These are phyloP conservation scores for Philotrypesis tridentata DNA, from an alignment of 1,140 invertebrate genomes.

Conservation along the genomic window DNA sequence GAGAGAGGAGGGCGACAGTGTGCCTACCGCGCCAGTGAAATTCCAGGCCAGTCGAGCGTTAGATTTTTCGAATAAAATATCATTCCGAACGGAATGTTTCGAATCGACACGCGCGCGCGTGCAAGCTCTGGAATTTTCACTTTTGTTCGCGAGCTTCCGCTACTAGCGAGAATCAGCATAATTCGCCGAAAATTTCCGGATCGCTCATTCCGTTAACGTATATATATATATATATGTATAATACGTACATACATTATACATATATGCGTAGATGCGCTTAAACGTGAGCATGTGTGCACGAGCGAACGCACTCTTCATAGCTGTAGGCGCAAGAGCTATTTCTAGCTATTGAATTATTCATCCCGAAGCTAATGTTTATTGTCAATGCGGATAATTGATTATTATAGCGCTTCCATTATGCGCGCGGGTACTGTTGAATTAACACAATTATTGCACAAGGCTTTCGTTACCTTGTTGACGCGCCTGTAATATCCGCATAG, in stretches of 20 bases:
- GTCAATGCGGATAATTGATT: neutral
- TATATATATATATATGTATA: too few relatives aligned
- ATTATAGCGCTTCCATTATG: neutral
- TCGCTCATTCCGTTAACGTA: neutral
- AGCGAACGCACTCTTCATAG: neutral
- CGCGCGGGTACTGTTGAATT: neutral
- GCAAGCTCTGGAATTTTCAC: neutral
- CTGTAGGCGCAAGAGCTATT: neutral
- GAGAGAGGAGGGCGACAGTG: too few relatives aligned
- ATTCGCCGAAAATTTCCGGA: neutral
- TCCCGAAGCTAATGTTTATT: neutral
- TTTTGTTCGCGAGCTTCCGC: neutral
- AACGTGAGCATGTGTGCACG: too few relatives aligned
- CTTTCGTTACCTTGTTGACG: too few relatives aligned
- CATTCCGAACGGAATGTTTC: neutral
- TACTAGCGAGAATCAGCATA: neutral
- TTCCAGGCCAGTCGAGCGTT: neutral
- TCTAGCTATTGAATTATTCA: neutral
- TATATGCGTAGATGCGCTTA: too few relatives aligned
- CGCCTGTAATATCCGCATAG: too few relatives aligned
- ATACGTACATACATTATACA: too few relatives aligned
- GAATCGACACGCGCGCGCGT: neutral
- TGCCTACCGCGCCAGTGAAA: neutral
- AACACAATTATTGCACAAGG: neutral
- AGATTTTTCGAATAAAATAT: conserved; percentile 9